Percentiles rank a stretch among this genome's conserved stretches.
Evolutionary conservation across 2,113 vertebrate species (phyloP).

Genomic region (Proterorhinus semilunaris): DNA sequence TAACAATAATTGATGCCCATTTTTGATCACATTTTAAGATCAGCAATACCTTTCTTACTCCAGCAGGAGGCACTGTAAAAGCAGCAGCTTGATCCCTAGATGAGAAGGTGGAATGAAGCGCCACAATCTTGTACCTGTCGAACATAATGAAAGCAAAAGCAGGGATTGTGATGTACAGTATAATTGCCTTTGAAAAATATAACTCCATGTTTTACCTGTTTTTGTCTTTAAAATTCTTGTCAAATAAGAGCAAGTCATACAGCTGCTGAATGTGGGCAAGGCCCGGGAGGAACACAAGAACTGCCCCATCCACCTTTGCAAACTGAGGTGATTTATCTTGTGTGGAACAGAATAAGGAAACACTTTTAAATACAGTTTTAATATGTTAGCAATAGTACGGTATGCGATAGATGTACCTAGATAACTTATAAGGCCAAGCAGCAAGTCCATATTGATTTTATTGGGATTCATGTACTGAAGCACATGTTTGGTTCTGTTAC

Average conservation of each 20-base stretch:
- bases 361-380: not conserved
- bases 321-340: conserved; percentile 89
- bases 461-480: conserved; percentile 93
- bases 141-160: not conserved
- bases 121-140: conserved; percentile 85
- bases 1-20: not conserved
- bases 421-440: conserved; percentile 86
- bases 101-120: conserved; percentile 93
- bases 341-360: not conserved
- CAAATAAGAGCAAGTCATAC: conserved; percentile 85
- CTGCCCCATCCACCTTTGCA: conserved; percentile 84
- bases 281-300: conserved; percentile 92
- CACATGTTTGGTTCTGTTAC: conserved; percentile 85
- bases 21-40: not conserved
- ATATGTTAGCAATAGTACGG: not conserved
- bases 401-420: conserved; percentile 80
- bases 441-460: conserved; percentile 95
- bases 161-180: not conserved
- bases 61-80: conserved; percentile 87
- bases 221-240: conserved; percentile 87
- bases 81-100: conserved; percentile 94
- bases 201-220: conserved; percentile 74
- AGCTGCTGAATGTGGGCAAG: conserved; percentile 96
- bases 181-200: not conserved
- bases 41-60: conserved; percentile 88